Percentiles rank a stretch among this genome's conserved stretches.
Evolutionary conservation across 2,797 vertebrate genomes (phyloP).

Genomic region (Lutjanus argentimaculatus): DNA sequence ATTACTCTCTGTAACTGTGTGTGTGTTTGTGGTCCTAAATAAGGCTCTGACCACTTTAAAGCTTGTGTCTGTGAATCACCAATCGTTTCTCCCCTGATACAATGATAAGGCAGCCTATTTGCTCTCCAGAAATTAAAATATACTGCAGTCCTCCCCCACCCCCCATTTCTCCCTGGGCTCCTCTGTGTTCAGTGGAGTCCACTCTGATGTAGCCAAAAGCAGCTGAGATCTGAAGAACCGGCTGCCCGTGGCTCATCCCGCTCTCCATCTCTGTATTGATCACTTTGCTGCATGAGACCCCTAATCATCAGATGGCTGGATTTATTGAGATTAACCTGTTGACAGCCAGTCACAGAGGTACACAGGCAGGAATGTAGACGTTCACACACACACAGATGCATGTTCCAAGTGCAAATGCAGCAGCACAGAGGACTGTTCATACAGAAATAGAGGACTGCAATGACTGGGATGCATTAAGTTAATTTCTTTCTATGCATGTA

Average conservation of each 20-base stretch:
- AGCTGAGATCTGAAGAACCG: slow-evolving; percentile 43
- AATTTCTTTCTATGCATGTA: not conserved
- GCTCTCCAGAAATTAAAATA: slow-evolving; percentile 68
- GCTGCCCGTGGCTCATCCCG: slow-evolving; percentile 49
- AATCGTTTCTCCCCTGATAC: slow-evolving; percentile 45
- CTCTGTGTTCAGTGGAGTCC: slow-evolving; percentile 12
- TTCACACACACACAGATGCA: slow-evolving; percentile 2
- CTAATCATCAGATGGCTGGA: slow-evolving; percentile 71
- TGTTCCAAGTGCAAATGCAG: not conserved
- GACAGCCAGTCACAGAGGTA: slow-evolving; percentile 45
- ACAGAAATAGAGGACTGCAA: not conserved
- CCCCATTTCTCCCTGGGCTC: slow-evolving; percentile 24
- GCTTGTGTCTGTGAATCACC: slow-evolving; percentile 51
- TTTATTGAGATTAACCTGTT: slow-evolving; percentile 76
- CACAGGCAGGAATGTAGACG: slow-evolving; percentile 13
- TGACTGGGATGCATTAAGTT: not conserved
- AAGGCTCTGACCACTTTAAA: slow-evolving; percentile 36
- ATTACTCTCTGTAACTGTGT: not conserved
- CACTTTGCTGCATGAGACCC: slow-evolving; percentile 61
- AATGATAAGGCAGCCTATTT: slow-evolving; percentile 59
- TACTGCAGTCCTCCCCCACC: slow-evolving; percentile 30
- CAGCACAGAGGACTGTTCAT: not conserved
- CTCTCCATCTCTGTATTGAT: slow-evolving; percentile 72
- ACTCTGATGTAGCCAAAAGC: slow-evolving; percentile 34
- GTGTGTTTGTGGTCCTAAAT: slow-evolving; percentile 26